Percentiles rank a stretch among this genome's conserved stretches.
Evolutionary conservation across 2,113 vertebrate genomes (phyloP).

Genomic region (Platichthys flesus): DNA sequence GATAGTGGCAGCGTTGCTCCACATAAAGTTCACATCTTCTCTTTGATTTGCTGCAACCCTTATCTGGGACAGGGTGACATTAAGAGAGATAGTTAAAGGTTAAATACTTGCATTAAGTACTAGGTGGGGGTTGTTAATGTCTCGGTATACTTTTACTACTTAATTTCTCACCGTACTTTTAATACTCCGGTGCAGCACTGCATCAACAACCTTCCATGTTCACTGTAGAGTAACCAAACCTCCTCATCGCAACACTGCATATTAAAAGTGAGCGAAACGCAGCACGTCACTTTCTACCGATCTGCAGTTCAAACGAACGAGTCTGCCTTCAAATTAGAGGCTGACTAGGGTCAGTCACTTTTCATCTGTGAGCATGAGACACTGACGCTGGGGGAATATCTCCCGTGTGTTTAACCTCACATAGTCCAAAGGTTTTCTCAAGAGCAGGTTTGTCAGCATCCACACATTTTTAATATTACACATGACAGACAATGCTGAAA

Average conservation of each 20-base stretch:
- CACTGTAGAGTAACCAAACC: conserved; percentile 17
- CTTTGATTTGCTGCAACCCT: conserved; percentile 27
- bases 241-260: conserved; percentile 2
- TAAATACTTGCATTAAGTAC: conserved; percentile 59
- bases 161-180: not conserved
- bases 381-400: conserved; percentile 3
- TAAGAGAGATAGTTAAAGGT: conserved; percentile 77
- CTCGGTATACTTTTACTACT: not conserved
- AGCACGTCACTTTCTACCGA: not conserved
- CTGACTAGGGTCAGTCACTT: not conserved
- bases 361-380: no score
- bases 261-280: not conserved
- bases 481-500: not conserved
- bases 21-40: conserved; percentile 1
- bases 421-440: not conserved
- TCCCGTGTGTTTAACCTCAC: not conserved
- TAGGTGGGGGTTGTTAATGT: conserved; percentile 8
- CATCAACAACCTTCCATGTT: conserved; percentile 22
- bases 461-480: not conserved
- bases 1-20: conserved; percentile 71
- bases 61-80: conserved; percentile 70
- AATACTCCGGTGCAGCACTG: not conserved
- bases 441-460: not conserved
- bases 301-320: not conserved
- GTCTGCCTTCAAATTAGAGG: not conserved